These are phyloP conservation scores for Dasysyrphus tricinctus DNA, from an alignment of 2,888 invertebrate species.

Conservation along the genomic window DNA sequence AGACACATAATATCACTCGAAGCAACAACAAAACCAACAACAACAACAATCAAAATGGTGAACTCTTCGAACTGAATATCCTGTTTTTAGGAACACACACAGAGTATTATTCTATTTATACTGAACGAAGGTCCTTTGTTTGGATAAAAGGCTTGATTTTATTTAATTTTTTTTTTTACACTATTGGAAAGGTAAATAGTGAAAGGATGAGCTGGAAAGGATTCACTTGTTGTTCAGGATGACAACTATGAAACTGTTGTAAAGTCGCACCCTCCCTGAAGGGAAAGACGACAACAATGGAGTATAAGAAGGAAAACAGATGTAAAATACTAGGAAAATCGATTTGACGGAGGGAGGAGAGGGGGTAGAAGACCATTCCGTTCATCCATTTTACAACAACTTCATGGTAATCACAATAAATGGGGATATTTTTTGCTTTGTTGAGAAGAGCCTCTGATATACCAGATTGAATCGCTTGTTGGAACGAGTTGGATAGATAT, in stretches of 20 bases:
- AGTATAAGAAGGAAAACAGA: slow-evolving; percentile 39
- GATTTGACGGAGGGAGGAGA: neutral
- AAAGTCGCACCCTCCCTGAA: slow-evolving; percentile 19
- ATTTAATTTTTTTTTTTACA: neutral
- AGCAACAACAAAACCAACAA: slow-evolving; percentile 35
- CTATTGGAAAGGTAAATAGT: slow-evolving; percentile 3
- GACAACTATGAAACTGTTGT: slow-evolving; percentile 57
- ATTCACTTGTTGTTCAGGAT: slow-evolving; percentile 46
- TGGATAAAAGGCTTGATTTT: slow-evolving; percentile 51
- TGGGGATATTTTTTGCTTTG: slow-evolving; percentile 69
- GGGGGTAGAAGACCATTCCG: slow-evolving; percentile 33
- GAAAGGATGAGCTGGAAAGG: slow-evolving; percentile 19
- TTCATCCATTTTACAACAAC: slow-evolving; percentile 66
- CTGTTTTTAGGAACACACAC: slow-evolving; percentile 51
- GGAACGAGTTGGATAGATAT: slow-evolving; percentile 7
- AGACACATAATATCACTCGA: slow-evolving; percentile 34
- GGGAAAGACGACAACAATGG: too few relatives aligned
- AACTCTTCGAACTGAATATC: slow-evolving; percentile 56
- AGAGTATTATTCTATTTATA: slow-evolving; percentile 43
- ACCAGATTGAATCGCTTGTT: slow-evolving; percentile 58
- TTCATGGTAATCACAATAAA: slow-evolving; percentile 75
- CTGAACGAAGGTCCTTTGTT: slow-evolving; percentile 60
- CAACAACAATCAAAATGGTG: slow-evolving; percentile 55
- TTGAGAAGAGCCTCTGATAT: slow-evolving; percentile 49
- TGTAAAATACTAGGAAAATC: slow-evolving; percentile 29